Percentiles rank a stretch among this genome's conserved stretches.
Conservation (phyloP, 2,888 invertebrate genomes). For the Rhorus exstirpatorius region DNA sequence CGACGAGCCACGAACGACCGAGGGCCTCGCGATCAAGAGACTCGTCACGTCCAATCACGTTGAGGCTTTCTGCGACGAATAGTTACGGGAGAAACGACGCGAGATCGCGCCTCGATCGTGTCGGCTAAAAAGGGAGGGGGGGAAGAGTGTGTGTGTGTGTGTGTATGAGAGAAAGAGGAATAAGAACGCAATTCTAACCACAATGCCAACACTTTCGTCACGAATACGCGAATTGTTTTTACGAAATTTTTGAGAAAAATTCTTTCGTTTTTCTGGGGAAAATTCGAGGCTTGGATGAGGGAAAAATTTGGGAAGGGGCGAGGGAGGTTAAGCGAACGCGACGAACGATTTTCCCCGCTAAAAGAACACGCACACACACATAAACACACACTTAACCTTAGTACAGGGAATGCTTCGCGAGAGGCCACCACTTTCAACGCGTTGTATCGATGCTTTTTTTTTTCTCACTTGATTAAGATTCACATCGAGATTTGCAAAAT, state of each 20-base stretch:
- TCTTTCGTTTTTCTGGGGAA: too few relatives aligned
- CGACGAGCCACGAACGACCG: slow-evolving; percentile 34
- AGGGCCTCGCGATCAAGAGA: slow-evolving; percentile 57
- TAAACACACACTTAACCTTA: slow-evolving; percentile 74
- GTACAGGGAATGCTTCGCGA: slow-evolving; percentile 78
- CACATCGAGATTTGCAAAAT: slow-evolving; percentile 8
- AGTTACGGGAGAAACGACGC: slow-evolving; percentile 75
- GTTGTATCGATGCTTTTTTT: slow-evolving; percentile 29
- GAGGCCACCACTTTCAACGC: slow-evolving; percentile 79
- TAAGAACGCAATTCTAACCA: slow-evolving; percentile 82
- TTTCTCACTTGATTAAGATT: slow-evolving; percentile 12
- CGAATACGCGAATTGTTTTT: not conserved
- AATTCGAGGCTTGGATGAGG: too few relatives aligned
- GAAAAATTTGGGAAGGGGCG: slow-evolving; percentile 3
- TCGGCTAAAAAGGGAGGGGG: slow-evolving; percentile 56
- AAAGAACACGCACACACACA: slow-evolving; percentile 64
- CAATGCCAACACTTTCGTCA: slow-evolving; percentile 70
- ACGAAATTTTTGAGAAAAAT: not conserved
- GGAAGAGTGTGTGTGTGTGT: not conserved
- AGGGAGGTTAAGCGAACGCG: too few relatives aligned
- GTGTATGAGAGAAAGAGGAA: slow-evolving; percentile 24
- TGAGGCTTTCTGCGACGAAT: slow-evolving; percentile 73
- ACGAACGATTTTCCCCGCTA: slow-evolving; percentile 68
- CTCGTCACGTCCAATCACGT: slow-evolving; percentile 81
- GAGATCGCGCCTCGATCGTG: slow-evolving; percentile 82